A percentile compares a stretch with the other conserved stretches of the same genome.
phyloP scores from a whole-genome alignment of 2,888 invertebrate species.

The Hemithea aestivaria region DNA sequence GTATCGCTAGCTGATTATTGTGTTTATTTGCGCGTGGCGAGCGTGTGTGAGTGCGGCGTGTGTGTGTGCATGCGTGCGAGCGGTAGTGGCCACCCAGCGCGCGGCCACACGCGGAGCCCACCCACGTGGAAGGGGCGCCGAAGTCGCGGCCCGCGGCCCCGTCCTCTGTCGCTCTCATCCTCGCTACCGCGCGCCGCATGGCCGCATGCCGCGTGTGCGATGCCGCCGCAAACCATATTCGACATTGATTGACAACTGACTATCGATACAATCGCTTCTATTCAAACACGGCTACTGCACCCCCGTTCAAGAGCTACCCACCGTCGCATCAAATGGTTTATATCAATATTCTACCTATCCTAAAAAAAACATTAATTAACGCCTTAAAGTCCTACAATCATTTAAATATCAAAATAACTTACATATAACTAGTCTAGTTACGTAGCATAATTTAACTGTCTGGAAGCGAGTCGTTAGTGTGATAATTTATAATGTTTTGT shows the following conservation, averaged over 20 bases:
- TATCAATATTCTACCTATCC: no score
- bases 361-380: no score
- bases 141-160: slow-evolving; percentile 57
- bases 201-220: slow-evolving; percentile 27
- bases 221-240: slow-evolving; percentile 16
- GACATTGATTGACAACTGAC: slow-evolving; percentile 57
- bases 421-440: no score
- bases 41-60: slow-evolving; percentile 61
- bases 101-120: slow-evolving; percentile 76
- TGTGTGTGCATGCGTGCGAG: slow-evolving; percentile 62
- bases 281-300: slow-evolving; percentile 9
- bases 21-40: slow-evolving; percentile 71
- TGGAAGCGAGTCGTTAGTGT: slow-evolving; percentile 1
- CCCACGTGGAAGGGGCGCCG: slow-evolving; percentile 72
- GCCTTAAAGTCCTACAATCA: no score
- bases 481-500: slow-evolving; percentile 4
- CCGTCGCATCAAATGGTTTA: no score
- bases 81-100: slow-evolving; percentile 72
- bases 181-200: slow-evolving; percentile 26
- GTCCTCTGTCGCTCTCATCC: slow-evolving; percentile 16
- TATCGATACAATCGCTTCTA: slow-evolving; percentile 22
- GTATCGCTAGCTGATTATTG: slow-evolving; percentile 78
- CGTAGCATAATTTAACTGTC: no score
- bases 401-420: no score
- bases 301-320: not conserved